Conservation (phyloP, 1,140 invertebrate species). For the Ceratosolen fusciceps region DNA sequence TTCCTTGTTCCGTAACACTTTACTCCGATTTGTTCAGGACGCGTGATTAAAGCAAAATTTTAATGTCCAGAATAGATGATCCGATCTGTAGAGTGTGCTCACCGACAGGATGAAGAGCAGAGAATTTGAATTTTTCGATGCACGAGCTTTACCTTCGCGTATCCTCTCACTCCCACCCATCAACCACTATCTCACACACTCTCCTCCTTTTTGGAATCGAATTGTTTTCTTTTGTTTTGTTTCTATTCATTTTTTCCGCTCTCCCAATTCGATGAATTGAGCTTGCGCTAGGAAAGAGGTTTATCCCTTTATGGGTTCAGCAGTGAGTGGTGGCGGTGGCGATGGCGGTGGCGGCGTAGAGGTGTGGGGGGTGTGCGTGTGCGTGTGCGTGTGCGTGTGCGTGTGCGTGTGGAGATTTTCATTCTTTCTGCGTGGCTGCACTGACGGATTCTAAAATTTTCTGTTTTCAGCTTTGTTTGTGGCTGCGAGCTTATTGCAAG, state of each 20-base stretch:
- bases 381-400: too few relatives aligned
- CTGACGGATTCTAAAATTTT: slow-evolving; percentile 27
- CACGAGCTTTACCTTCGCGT: slow-evolving; percentile 2
- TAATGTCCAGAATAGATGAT: slow-evolving; percentile 5
- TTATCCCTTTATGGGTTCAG: slow-evolving; percentile 30
- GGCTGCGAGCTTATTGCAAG: slow-evolving; percentile 18
- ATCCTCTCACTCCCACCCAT: too few relatives aligned
- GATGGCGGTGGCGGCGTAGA: too few relatives aligned
- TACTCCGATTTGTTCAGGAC: not conserved
- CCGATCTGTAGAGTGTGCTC: not conserved
- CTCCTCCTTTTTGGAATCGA: not conserved
- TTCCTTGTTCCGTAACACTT: slow-evolving; percentile 8
- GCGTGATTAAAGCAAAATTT: slow-evolving; percentile 11
- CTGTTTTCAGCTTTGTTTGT: slow-evolving; percentile 24
- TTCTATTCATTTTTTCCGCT: slow-evolving; percentile 23
- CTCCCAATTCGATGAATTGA: slow-evolving; percentile 24
- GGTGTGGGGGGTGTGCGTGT: too few relatives aligned
- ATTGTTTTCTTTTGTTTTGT: slow-evolving; percentile 12
- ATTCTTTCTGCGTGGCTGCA: slow-evolving; percentile 12
- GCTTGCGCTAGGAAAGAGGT: slow-evolving; percentile 16
- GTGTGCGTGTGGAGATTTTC: too few relatives aligned
- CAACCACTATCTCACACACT: too few relatives aligned
- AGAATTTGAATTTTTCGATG: slow-evolving; percentile 6
- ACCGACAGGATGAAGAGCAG: not conserved
- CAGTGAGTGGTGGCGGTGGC: not conserved